Evolutionary conservation across 1,140 invertebrate genomes (phyloP), one percentile per base, ranked within the genome.

Genomic region (Zophobas morio): DNA sequence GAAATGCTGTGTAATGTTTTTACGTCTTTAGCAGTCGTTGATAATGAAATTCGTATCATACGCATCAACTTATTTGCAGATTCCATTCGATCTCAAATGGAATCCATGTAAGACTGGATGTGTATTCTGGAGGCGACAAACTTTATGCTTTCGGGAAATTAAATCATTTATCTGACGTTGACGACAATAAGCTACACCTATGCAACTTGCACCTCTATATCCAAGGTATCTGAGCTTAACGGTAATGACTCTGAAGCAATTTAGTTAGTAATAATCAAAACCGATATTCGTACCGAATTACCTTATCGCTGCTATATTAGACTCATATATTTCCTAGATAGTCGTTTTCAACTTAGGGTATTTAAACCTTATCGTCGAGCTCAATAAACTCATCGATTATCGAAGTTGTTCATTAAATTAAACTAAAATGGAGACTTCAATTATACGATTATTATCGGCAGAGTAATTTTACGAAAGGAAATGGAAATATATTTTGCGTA

Each of bases 341-440:
- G 60, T 66, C 60, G 49, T 51, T 51, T 51, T 51, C 49, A 51
- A 51, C 49, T 51, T 51, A 20, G 39, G 60, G 60, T 66, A 42
- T 66, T 66, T 66, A 66, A 66, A 66, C 60, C 60, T 66, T 66
- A 66, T 66, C 60, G 60, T 66, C 60, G 39, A 33, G 60, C 60
- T 66, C 60, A 66, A 66, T 66, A 42, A 36, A 42, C 39, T 40
- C 60, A 66, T 66, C 60, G 60, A 66, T 66, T 66, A 40, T 42
- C 33, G n/a, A 8, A 4, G 20, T 39, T 6, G 42, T 66, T 66
- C 60, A 60, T 66, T 66, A 39, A 66, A 42, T 66, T 66, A 40
- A 3, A n/a, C 37, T 36, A 42, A 66, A 42, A 37, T 47, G 42
- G 8, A 46, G 36, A 54, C 53, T 51, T 51, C 2, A 32, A 20